These are phyloP conservation scores for Spodoptera frugiperda DNA, from an alignment of 1,140 invertebrate species.

Conservation along the genomic window DNA sequence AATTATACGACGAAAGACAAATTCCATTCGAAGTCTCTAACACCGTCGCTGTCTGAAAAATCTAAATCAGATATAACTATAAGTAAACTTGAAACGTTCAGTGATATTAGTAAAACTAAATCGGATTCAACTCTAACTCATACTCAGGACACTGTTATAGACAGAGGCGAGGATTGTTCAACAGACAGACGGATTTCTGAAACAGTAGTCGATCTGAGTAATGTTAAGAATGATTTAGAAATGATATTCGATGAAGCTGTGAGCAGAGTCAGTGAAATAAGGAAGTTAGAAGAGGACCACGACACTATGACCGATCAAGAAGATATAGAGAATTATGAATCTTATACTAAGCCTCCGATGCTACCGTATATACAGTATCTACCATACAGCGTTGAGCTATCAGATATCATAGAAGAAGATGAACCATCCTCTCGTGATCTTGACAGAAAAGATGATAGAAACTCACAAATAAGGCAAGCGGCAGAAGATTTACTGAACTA, in stretches of 20 bases:
- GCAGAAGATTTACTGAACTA: constrained; percentile 74
- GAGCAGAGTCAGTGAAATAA: constrained; percentile 64
- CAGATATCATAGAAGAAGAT: constrained; percentile 82
- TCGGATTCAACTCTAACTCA: constrained; percentile 78
- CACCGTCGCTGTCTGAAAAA: constrained; percentile 78
- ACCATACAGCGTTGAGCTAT: constrained; percentile 78
- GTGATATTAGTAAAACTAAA: constrained; percentile 82
- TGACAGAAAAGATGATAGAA: constrained; percentile 68
- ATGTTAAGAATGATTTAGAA: constrained; percentile 79
- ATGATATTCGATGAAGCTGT: constrained; percentile 76
- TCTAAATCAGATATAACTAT: constrained; percentile 84
- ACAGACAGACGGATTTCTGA: constrained; percentile 75
- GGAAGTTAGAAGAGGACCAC: constrained; percentile 69
- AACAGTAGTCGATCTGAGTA: constrained; percentile 75
- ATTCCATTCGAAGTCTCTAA: constrained; percentile 70
- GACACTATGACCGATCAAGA: constrained; percentile 80
- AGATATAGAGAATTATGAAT: constrained; percentile 76
- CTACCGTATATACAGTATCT: constrained; percentile 67
- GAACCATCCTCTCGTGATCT: constrained; percentile 71
- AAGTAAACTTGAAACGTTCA: constrained; percentile 80
- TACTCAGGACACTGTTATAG: constrained; percentile 82
- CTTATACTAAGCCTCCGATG: constrained; percentile 75
- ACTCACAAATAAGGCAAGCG: constrained; percentile 56
- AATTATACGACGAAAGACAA: constrained; percentile 73
- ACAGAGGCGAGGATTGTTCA: constrained; percentile 64